Evolutionary conservation across 2,113 vertebrate species (phyloP), one percentile per base, ranked within the genome.

Genomic region (Zosterops borbonicus): DNA sequence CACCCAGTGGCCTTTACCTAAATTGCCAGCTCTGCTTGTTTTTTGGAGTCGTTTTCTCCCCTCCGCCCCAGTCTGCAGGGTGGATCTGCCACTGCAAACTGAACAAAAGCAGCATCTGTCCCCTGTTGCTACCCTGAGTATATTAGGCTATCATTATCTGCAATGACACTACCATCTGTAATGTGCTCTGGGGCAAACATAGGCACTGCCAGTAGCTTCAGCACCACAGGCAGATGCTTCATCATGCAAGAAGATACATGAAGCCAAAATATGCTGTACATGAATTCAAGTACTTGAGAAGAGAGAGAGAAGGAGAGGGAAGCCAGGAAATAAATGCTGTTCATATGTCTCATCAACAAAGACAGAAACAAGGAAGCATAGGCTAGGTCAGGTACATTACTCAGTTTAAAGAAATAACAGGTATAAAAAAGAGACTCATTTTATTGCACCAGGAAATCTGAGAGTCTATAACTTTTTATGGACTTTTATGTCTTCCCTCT

Each of bases 1-100:
- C 97, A 97, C 94, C 96, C 93, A 95, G 95, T 93, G 97, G 96
- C 81, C 87, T 52, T 73, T 87, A 87, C 58, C 55, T 69, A 95
- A 86, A 96, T 69, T 63, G 65, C n/a, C 71, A 76, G 29, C 23
- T 58, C 22, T 52, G 42, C 59, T 83, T 52, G 9, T 18, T 28
- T 95, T 63, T 56, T 9, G 24, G 20, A 52, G 55, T 24, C 1
- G 13, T 62, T 59, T 80, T 55, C 27, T 39, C 47, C 76, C 39
- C 69, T 73, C 49, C 3, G 0, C 39, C 84, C 42, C 47, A 20
- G 56, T 53, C 76, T 81, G 37, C 28, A 46, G 58, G 41, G 65
- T 73, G 42, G 53, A 73, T 82, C 60, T 47, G 71, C 59, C 56
- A 22, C 50, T 55, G 81, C 83, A 94, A 92, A 82, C 62, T 64